Evolutionary conservation across 2,113 vertebrate species (phyloP), one percentile per base, ranked within the genome.

Genomic region (Uropsilus gracilis): DNA sequence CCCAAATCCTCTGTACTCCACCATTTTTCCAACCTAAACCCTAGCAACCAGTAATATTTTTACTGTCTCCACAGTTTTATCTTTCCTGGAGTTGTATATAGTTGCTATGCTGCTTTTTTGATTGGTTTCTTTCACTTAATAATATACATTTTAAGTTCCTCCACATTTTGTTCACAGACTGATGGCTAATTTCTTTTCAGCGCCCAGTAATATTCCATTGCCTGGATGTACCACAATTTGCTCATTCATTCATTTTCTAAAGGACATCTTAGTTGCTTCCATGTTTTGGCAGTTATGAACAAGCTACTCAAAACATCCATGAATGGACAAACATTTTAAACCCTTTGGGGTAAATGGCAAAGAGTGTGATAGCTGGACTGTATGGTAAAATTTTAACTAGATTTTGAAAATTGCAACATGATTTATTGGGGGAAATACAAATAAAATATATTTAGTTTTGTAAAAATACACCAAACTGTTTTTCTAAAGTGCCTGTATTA

Each of bases 221-320:
- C 59, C 55, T 90, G 44, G 39, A 37, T 61, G 12, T 71, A 50
- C 22, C 22, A 86, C 6, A 77, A 16, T 63, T 71, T 86, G 72
- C 64, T 63, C 55, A 50, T 86, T 34, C 46, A 57, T 48, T 64
- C 37, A 85, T 63, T 39, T 42, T 32, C 18, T 22, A 42, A 88
- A 83, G 68, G 50, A 61, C 53, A 69, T 87, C 34, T 92, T 88
- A 17, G 30, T 83, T 75, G 28, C 30, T 77, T 88, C 16, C 53
- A 95, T 44, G 16, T 82, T 87, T 87, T 22, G 50, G 37, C 66
- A 57, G n/a, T 57, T 91, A 66, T 86, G 46, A 94, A 59, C 81
- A 59, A 94, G 44, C 63, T 90, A 8, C 72, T 71, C 34, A 71
- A 90, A 85, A 78, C 44, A 85, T 53, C 53, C 2, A 2, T 37